A percentile compares a stretch with the other conserved stretches of the same genome.
Evolutionary conservation across 2,888 invertebrate species (phyloP).

Genomic region (Cheilosia urbana): DNA sequence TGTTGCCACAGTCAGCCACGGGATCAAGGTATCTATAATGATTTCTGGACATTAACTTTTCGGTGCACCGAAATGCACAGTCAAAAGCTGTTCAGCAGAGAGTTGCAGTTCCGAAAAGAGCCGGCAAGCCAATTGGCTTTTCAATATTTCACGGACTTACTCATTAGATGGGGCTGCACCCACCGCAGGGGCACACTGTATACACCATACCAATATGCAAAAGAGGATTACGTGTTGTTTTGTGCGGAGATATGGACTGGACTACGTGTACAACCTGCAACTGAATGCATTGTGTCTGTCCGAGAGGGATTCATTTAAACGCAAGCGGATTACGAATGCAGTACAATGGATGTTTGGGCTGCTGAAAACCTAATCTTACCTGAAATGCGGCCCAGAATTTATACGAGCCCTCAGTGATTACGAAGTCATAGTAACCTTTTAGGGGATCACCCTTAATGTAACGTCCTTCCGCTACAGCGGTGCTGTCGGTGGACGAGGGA

Average conservation of each 20-base stretch:
- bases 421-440: constrained; percentile 93
- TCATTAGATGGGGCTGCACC: constrained; percentile 57
- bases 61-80: constrained; percentile 50
- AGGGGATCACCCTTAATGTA: constrained; percentile 87
- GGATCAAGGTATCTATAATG: constrained; percentile 61
- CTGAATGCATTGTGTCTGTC: constrained; percentile 26
- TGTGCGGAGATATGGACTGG: constrained; percentile 15
- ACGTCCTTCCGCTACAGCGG: constrained; percentile 81
- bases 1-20: not conserved
- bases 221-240: constrained; percentile 53
- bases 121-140: constrained; percentile 69
- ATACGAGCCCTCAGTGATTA: constrained; percentile 94
- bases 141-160: constrained; percentile 76
- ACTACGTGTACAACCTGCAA: not conserved
- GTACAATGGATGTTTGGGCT: constrained; percentile 12
- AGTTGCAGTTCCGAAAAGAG: constrained; percentile 32
- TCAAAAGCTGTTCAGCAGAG: not conserved
- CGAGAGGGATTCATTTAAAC: constrained; percentile 60
- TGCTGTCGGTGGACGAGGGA: constrained; percentile 27
- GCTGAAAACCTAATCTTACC: constrained; percentile 84
- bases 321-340: constrained; percentile 68
- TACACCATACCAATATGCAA: not conserved
- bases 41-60: constrained; percentile 69
- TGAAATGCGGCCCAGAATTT: constrained; percentile 95
- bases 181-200: not conserved